Evolutionary conservation across 2,797 vertebrate genomes (phyloP).

Genomic region (Malacoraja senta): DNA sequence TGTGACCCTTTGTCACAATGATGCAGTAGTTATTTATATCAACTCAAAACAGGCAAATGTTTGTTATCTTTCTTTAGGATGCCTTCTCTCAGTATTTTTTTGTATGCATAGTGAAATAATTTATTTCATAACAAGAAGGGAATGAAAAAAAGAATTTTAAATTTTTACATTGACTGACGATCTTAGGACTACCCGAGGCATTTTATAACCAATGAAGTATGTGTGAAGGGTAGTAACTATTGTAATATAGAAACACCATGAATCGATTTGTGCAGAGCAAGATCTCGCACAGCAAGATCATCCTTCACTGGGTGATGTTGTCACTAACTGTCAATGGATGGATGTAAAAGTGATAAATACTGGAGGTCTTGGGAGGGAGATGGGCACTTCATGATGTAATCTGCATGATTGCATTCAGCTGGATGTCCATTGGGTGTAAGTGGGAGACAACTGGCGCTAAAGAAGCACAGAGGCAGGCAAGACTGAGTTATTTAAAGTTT

Average conservation of each 20-base stretch:
- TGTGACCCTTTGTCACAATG: slow-evolving; percentile 18
- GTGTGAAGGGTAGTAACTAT: not conserved
- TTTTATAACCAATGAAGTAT: not conserved
- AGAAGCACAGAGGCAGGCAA: too few relatives aligned
- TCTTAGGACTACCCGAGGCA: not conserved
- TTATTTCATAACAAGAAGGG: not conserved
- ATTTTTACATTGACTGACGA: not conserved
- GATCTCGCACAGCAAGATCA: not conserved
- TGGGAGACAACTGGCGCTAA: too few relatives aligned
- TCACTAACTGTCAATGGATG: too few relatives aligned
- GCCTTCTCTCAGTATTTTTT: not conserved
- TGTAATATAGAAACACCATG: not conserved
- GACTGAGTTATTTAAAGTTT: too few relatives aligned
- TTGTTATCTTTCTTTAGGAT: not conserved
- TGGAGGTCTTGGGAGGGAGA: too few relatives aligned
- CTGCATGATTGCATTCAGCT: too few relatives aligned
- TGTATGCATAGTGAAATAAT: not conserved
- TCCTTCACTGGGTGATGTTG: not conserved
- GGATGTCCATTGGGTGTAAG: too few relatives aligned
- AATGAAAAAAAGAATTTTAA: not conserved
- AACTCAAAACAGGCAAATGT: slow-evolving; percentile 26
- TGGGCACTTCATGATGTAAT: too few relatives aligned
- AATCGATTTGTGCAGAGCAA: not conserved
- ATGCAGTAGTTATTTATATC: slow-evolving; percentile 18
- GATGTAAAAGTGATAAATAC: too few relatives aligned